Conservation (phyloP, 2,888 invertebrate genomes). For the Hartigia nigra region DNA sequence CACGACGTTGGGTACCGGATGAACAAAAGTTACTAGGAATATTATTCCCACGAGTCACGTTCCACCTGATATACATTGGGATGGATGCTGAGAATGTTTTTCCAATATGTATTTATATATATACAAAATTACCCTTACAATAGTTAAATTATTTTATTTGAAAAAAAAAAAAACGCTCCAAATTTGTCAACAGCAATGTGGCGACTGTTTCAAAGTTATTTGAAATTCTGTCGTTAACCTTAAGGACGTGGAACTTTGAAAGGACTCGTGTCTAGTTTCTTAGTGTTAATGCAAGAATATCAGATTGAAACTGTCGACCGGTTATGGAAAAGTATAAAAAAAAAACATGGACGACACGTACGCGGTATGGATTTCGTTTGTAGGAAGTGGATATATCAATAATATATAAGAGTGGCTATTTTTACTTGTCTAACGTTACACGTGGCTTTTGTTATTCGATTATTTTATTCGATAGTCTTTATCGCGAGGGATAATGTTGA, state of each 20-base stretch:
- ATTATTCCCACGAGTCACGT: neutral
- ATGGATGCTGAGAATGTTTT: no score
- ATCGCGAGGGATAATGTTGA: neutral
- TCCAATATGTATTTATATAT: no score
- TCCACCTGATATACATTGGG: neutral
- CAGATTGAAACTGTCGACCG: neutral
- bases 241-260: neutral
- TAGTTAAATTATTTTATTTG: no score
- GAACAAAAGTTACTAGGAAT: neutral
- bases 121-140: no score
- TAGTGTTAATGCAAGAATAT: neutral
- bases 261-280: neutral
- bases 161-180: no score
- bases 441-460: neutral
- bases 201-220: neutral
- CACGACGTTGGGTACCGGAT: neutral
- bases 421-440: neutral
- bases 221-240: neutral
- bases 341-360: neutral
- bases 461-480: neutral
- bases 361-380: neutral
- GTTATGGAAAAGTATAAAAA: neutral
- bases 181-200: no score
- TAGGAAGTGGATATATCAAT: neutral
- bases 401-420: neutral